Conservation (phyloP, 2,888 invertebrate genomes). For the Tortrix viridana region DNA sequence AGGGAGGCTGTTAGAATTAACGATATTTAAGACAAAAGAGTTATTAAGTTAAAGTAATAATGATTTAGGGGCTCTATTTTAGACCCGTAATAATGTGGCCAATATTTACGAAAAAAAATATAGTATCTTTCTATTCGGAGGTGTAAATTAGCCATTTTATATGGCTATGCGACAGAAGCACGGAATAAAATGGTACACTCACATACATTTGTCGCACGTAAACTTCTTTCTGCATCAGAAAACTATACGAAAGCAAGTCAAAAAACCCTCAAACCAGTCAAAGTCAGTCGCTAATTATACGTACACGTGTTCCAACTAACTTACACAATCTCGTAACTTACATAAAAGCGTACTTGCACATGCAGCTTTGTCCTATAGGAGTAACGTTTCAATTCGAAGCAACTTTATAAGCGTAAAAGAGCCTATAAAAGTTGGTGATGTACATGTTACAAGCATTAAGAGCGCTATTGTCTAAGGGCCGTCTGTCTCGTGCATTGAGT, state of each 20-base stretch:
- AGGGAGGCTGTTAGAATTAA: too few relatives aligned
- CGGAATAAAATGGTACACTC: too few relatives aligned
- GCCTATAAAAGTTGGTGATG: slow-evolving; percentile 13
- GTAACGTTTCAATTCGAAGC: not conserved
- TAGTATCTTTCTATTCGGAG: too few relatives aligned
- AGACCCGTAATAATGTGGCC: too few relatives aligned
- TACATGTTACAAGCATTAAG: slow-evolving; percentile 41
- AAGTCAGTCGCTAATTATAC: slow-evolving; percentile 27
- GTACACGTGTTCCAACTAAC: slow-evolving; percentile 7
- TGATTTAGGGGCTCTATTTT: too few relatives aligned
- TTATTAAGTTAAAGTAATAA: too few relatives aligned
- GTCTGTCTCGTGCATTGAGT: slow-evolving; percentile 44
- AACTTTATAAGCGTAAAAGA: not conserved
- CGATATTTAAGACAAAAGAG: too few relatives aligned
- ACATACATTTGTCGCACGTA: too few relatives aligned
- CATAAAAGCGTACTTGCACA: not conserved
- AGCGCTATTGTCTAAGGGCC: slow-evolving; percentile 41
- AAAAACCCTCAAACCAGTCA: slow-evolving; percentile 28
- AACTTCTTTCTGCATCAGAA: not conserved
- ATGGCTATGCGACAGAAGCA: too few relatives aligned
- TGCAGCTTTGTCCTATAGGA: not conserved
- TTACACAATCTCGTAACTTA: slow-evolving; percentile 11
- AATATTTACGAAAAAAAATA: too few relatives aligned
- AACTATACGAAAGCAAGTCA: slow-evolving; percentile 14
- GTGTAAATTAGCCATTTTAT: too few relatives aligned